These are phyloP conservation scores for Fukomys damarensis DNA, from an alignment of 2,113 vertebrate genomes.

Conservation along the genomic window DNA sequence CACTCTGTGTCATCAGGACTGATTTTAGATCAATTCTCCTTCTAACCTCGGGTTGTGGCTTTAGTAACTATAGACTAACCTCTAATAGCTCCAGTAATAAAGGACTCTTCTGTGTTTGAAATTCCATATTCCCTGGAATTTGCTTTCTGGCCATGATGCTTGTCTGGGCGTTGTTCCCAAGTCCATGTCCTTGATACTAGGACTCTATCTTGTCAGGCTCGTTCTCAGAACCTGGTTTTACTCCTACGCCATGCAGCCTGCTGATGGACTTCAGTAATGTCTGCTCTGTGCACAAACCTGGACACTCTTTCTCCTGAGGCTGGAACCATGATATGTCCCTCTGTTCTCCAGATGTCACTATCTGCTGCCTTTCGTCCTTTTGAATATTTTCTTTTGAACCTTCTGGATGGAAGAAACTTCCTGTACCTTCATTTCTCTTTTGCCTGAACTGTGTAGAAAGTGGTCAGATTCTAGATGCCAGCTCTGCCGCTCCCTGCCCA, in stretches of 20 bases:
- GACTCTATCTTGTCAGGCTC: neutral
- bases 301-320: neutral
- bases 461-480: neutral
- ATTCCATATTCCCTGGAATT: neutral
- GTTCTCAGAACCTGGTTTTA: neutral
- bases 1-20: neutral
- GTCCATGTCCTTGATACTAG: neutral
- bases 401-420: neutral
- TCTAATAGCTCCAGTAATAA: neutral
- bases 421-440: neutral
- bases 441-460: neutral
- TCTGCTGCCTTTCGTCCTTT: neutral
- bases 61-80: neutral
- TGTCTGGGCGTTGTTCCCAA: neutral
- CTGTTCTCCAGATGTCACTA: neutral
- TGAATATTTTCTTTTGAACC: neutral
- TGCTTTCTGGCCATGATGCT: neutral
- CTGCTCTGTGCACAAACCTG: neutral
- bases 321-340: neutral
- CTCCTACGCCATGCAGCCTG: neutral
- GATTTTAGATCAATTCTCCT: neutral
- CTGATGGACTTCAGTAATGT: neutral
- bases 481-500: neutral
- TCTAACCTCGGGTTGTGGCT: neutral
- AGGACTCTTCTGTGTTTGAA: neutral